Evolutionary conservation across 2,113 vertebrate genomes (phyloP).

Genomic region (Aramus guarauna): DNA sequence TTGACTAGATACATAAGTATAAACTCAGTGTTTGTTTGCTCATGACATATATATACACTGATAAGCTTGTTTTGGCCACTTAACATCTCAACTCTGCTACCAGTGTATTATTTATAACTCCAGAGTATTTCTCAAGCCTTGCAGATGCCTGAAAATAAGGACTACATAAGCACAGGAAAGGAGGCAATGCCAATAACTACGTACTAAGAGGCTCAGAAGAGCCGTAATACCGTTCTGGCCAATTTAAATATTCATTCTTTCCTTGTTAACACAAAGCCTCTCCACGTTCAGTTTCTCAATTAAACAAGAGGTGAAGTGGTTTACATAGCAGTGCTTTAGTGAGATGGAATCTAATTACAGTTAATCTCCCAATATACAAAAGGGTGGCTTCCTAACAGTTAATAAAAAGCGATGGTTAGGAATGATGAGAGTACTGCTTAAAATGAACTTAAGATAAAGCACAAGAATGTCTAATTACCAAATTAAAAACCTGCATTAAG

Average conservation of each 20-base stretch:
- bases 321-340: constrained; percentile 21
- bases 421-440: not conserved
- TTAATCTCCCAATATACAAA: constrained; percentile 28
- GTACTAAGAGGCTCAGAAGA: constrained; percentile 3
- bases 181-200: not conserved
- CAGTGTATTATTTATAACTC: not conserved
- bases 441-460: constrained; percentile 9
- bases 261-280: constrained; percentile 37
- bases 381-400: constrained; percentile 8
- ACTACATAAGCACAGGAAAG: not conserved
- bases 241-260: constrained; percentile 62
- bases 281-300: constrained; percentile 25
- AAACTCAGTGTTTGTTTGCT: not conserved
- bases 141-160: not conserved
- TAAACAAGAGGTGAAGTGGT: constrained; percentile 42
- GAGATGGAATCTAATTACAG: constrained; percentile 30
- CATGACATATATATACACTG: not conserved
- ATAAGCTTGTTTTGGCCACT: not conserved
- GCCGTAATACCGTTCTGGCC: not conserved
- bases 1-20: not conserved
- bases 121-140: not conserved
- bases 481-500: not conserved
- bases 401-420: not conserved
- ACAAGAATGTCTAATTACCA: not conserved
- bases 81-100: not conserved